Percentiles rank a stretch among this genome's conserved stretches.
phyloP scores from a whole-genome alignment of 2,113 vertebrate genomes.

The Oreochromis niloticus region DNA sequence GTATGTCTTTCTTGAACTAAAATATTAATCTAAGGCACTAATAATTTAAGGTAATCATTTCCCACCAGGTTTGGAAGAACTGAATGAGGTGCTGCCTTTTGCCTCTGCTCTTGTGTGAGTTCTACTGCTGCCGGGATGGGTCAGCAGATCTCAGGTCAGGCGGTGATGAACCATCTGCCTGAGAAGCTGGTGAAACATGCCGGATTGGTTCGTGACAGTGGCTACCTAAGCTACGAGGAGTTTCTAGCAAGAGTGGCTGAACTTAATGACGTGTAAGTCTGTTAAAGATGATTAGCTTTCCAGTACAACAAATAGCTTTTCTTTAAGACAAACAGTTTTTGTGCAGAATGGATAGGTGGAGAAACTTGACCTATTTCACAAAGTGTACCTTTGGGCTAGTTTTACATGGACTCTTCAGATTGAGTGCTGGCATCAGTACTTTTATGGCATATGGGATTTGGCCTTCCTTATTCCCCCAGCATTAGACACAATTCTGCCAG shows the following conservation, averaged over 20 bases:
- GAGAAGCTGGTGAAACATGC: conserved; percentile 93
- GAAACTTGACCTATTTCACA: not conserved
- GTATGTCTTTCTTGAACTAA: not conserved
- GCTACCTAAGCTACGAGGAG: conserved; percentile 93
- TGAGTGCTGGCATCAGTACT: not conserved
- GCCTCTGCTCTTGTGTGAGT: conserved; percentile 13
- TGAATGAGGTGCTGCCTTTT: conserved; percentile 71
- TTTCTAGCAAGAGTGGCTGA: conserved; percentile 96
- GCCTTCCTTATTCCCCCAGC: not conserved
- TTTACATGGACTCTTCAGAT: not conserved
- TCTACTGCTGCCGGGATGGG: conserved; percentile 78
- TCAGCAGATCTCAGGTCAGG: conserved; percentile 91
- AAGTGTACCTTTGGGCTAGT: not conserved
- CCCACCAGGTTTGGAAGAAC: conserved; percentile 60
- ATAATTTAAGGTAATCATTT: not conserved
- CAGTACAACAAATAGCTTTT: not conserved
- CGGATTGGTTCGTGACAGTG: conserved; percentile 86
- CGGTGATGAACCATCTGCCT: conserved; percentile 85
- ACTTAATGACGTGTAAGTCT: conserved; percentile 91
- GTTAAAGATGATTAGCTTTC: not conserved
- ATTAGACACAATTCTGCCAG: not conserved
- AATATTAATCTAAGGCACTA: not conserved
- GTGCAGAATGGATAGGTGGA: not conserved
- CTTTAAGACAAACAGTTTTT: not conserved
- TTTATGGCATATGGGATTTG: not conserved